These are phyloP conservation scores for Carabus problematicus DNA, from an alignment of 2,888 invertebrate genomes.

Conservation along the genomic window DNA sequence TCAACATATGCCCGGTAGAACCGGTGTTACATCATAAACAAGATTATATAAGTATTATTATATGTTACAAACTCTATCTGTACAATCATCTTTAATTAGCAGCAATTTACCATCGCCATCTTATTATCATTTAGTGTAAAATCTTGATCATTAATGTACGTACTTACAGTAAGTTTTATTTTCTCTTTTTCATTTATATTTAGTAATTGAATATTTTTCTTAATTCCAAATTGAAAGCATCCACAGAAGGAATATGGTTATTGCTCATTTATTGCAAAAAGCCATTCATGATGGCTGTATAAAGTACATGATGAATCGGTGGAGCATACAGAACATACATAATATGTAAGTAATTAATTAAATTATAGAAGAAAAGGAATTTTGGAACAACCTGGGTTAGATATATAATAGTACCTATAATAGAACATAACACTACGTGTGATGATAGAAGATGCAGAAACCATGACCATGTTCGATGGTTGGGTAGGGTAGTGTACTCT, in stretches of 20 bases:
- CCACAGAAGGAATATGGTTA: slow-evolving; percentile 64
- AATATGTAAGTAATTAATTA: slow-evolving; percentile 2
- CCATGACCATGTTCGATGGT: not conserved
- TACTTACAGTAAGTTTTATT: slow-evolving; percentile 60
- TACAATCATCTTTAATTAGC: slow-evolving; percentile 59
- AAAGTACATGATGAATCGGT: slow-evolving; percentile 39
- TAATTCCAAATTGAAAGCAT: slow-evolving; percentile 62
- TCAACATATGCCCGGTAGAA: slow-evolving; percentile 18
- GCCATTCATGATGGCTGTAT: slow-evolving; percentile 50
- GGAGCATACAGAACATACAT: slow-evolving; percentile 19
- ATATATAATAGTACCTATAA: too few relatives aligned
- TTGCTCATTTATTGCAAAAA: slow-evolving; percentile 65
- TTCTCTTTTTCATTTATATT: slow-evolving; percentile 51
- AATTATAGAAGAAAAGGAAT: too few relatives aligned
- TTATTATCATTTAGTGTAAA: slow-evolving; percentile 58
- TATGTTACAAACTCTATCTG: slow-evolving; percentile 62
- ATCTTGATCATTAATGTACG: slow-evolving; percentile 61
- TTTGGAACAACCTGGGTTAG: too few relatives aligned
- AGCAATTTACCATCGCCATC: slow-evolving; percentile 58
- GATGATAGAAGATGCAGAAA: too few relatives aligned
- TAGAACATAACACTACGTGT: too few relatives aligned
- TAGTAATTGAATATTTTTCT: slow-evolving; percentile 57
- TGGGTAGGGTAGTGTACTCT: not conserved
- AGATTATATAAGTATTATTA: slow-evolving; percentile 53
- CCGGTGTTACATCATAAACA: slow-evolving; percentile 50